phyloP scores from a whole-genome alignment of 2,888 invertebrate genomes.

The Drosophila kokeensis region DNA sequence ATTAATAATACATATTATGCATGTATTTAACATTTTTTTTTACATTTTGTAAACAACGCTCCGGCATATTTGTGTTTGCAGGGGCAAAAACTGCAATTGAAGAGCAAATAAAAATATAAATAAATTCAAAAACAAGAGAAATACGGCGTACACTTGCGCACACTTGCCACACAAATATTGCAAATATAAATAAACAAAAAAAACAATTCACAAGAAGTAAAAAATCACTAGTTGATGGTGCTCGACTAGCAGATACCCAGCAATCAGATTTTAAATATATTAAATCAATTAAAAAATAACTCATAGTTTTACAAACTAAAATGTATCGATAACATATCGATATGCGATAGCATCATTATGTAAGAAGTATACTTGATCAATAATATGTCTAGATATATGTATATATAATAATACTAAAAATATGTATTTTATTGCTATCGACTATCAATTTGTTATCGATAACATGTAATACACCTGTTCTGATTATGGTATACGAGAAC shows the following conservation, averaged over 20 bases:
- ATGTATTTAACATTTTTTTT: neutral
- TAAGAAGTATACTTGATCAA: neutral
- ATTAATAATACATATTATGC: neutral
- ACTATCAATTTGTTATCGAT: neutral
- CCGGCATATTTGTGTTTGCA: constrained; percentile 2
- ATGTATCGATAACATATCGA: neutral
- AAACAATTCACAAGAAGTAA: constrained; percentile 13
- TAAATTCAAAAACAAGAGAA: constrained; percentile 27
- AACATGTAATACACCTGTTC: neutral
- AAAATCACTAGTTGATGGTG: neutral
- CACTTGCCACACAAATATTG: constrained; percentile 19
- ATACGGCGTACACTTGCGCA: constrained; percentile 19
- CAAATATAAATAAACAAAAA: constrained; percentile 34
- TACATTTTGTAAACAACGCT: constrained; percentile 13
- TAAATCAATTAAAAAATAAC: neutral
- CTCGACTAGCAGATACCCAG: neutral
- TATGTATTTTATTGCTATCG: neutral
- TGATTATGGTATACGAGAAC: neutral
- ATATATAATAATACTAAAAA: neutral
- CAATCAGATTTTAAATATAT: neutral
- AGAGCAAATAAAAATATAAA: constrained; percentile 40
- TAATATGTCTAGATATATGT: neutral
- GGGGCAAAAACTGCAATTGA: constrained; percentile 23
- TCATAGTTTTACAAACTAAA: neutral
- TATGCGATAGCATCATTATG: neutral